phyloP scores from a whole-genome alignment of 2,888 invertebrate genomes.

The Byasa hedistus region DNA sequence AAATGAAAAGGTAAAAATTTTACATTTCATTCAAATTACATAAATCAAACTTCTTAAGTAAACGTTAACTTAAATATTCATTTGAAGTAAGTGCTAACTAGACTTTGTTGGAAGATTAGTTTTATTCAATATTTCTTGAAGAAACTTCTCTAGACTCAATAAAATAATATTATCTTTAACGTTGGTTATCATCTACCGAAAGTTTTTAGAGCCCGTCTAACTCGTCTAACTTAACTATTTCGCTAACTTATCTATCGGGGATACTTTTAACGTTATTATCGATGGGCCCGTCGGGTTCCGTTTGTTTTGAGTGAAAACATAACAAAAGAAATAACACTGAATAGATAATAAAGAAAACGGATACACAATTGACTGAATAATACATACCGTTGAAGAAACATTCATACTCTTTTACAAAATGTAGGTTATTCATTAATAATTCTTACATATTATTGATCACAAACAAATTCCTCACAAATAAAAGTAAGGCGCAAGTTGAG shows the following conservation, averaged over 20 bases:
- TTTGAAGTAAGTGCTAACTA: constrained; percentile 11
- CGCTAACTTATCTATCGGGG: constrained; percentile 20
- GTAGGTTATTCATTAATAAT: no score
- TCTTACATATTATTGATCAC: no score
- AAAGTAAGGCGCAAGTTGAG: no score
- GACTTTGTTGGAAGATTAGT: constrained; percentile 5
- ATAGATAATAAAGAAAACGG: no score
- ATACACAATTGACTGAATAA: no score
- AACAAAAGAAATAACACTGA: neutral
- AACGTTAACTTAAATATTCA: constrained; percentile 7
- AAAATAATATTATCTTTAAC: constrained; percentile 19
- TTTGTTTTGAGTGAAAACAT: neutral
- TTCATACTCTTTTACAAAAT: no score
- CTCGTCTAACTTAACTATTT: constrained; percentile 17
- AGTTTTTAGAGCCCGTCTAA: constrained; percentile 11
- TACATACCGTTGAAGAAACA: no score
- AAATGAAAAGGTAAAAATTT: no score
- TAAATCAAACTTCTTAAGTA: constrained; percentile 6
- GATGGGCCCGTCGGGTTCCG: constrained; percentile 8
- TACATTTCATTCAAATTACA: neutral
- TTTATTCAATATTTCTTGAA: constrained; percentile 20
- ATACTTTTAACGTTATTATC: constrained; percentile 16
- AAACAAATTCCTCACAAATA: no score
- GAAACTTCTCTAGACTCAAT: constrained; percentile 20
- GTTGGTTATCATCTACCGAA: constrained; percentile 18